Base-by-base conservation (phyloP, 92 coral and sea anemone genomes). In the Diadumene lineata region DNA sequence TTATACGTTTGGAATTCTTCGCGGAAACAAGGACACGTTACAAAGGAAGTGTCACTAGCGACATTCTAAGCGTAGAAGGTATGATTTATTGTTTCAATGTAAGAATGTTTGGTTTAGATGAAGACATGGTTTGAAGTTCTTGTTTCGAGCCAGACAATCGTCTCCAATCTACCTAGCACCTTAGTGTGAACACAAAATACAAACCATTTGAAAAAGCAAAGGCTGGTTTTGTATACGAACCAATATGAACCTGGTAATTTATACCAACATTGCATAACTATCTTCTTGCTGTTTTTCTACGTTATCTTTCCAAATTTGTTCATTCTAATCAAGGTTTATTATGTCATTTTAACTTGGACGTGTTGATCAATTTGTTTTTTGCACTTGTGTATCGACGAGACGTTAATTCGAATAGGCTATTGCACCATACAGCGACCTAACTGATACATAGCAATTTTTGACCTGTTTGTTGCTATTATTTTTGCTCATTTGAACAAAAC, bases 141-240 rank as follows among this genome's bases (percentile, higher is more conserved):
- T 78, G 75, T 68, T 57, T n/a, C 67, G 51, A 68, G 50, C 38
- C 82, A 78, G 82, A 78, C 82, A 7, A 0, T 26, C 38, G 82
- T 67, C 82, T 78, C 82, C 82, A 57, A 38, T 66, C 68, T 55
- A 69, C 75, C 82, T 78, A 67, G 43, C 82, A 78, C 82, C 82
- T 68, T 30, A 2, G 75, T 78, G 82, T 43, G 68, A 78, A 78
- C 31, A 61, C 79, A 28, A 62, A 21, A 56, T 3, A 56, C 31
- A n/a, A 72, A 70, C 24, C 19, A 1, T 43, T 18, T 1, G 16
- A 32, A 67, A 67, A n/a, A n/a, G 44, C 24, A 19, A 56, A 31
- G 26, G 29, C 17, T 27, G 3, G 30, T 13, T 16, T 2, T 53
- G 17, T 57, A 1, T 56, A 10, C 29, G 26, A 58, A 26, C 31